Evolutionary conservation across 2,888 invertebrate species (phyloP).

Genomic region (Polymixis lichenea): DNA sequence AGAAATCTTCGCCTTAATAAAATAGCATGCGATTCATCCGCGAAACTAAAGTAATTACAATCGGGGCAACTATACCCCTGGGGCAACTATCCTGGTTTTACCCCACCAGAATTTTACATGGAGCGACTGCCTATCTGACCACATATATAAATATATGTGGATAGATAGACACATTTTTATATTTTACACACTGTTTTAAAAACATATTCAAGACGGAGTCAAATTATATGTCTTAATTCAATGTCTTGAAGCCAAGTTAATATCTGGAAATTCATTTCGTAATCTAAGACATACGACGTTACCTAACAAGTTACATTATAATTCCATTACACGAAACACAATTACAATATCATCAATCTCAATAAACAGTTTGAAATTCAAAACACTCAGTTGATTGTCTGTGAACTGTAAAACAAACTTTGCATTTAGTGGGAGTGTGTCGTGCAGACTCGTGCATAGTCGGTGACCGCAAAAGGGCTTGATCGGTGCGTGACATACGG

Average conservation of each 20-base stretch:
- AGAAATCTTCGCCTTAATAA: no score
- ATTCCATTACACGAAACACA: conserved; percentile 59
- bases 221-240: no score
- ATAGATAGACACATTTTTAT: no score
- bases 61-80: no score
- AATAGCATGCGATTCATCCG: no score
- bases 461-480: conserved; percentile 73
- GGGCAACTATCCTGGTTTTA: no score
- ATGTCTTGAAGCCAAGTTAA: background rate
- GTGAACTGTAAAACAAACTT: conserved; percentile 76
- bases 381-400: conserved; percentile 71
- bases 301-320: conserved; percentile 31
- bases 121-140: no score
- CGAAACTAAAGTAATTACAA: no score
- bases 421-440: conserved; percentile 75
- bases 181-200: background rate
- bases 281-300: background rate
- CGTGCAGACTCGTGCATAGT: conserved; percentile 61
- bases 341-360: conserved; percentile 75
- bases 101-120: no score
- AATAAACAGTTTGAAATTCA: conserved; percentile 73
- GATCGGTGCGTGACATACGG: conserved; percentile 70
- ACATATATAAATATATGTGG: no score
- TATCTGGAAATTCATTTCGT: conserved; percentile 20
- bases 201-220: background rate